Evolutionary conservation across 2,888 invertebrate species (phyloP).

Genomic region (Rhorus exstirpatorius): DNA sequence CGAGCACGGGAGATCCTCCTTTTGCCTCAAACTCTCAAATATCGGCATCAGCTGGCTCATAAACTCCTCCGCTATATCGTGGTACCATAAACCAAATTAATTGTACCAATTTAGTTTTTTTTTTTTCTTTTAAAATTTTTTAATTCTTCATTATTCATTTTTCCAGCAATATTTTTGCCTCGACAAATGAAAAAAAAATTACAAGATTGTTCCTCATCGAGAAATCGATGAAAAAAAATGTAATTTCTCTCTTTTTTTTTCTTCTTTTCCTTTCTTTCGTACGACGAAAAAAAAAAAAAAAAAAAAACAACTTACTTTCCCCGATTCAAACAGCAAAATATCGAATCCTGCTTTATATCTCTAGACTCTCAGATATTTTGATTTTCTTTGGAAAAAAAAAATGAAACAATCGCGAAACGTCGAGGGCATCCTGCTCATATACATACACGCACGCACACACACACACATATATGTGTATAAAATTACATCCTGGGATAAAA

Average conservation of each 20-base stretch:
- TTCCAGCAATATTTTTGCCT: constrained; percentile 39
- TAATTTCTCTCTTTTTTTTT: constrained; percentile 37
- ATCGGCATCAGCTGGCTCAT: constrained; percentile 98
- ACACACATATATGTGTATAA: constrained; percentile 26
- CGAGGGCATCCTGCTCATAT: constrained; percentile 35
- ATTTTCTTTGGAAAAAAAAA: not conserved
- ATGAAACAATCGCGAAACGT: constrained; percentile 9
- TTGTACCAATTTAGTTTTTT: constrained; percentile 66
- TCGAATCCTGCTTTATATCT: constrained; percentile 54
- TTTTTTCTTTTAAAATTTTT: constrained; percentile 46
- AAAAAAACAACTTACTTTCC: constrained; percentile 1
- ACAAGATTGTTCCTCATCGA: constrained; percentile 9
- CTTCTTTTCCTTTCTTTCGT: constrained; percentile 22
- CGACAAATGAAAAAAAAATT: constrained; percentile 19
- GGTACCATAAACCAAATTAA: constrained; percentile 81
- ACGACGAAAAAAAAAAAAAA: constrained; percentile 16
- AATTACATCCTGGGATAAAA: constrained; percentile 67
- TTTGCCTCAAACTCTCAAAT: constrained; percentile 96
- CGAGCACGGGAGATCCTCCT: constrained; percentile 96
- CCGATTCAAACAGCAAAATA: constrained; percentile 59
- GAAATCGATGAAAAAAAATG: constrained; percentile 38
- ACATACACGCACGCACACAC: constrained; percentile 23
- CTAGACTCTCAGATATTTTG: constrained; percentile 42
- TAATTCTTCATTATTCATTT: too few species aligned
- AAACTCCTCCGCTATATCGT: constrained; percentile 94